Conservation (phyloP, 2,797 vertebrate species). For the Rhadinocentrus ornatus region DNA sequence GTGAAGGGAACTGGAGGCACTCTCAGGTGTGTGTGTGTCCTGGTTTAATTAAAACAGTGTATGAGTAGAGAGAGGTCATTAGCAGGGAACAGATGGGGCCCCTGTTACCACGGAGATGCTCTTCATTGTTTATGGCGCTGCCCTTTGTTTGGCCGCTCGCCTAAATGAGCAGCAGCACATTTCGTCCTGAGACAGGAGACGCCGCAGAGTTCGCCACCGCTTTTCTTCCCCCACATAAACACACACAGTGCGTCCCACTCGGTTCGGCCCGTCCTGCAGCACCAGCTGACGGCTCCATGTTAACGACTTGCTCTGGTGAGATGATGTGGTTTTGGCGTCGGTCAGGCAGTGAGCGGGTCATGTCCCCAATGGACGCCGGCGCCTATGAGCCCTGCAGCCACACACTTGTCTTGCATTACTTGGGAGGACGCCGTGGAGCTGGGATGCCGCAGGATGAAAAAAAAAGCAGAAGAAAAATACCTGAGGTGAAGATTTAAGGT, state of each 20-base stretch:
- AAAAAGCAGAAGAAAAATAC: slow-evolving; percentile 35
- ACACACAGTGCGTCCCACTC: not conserved
- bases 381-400: slow-evolving; percentile 31
- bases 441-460: slow-evolving; percentile 23
- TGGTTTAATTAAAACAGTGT: slow-evolving; percentile 76
- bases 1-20: not conserved
- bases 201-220: slow-evolving; percentile 9
- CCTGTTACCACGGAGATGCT: slow-evolving; percentile 60
- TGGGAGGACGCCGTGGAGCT: slow-evolving; percentile 1
- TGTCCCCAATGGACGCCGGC: not conserved
- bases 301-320: slow-evolving; percentile 31
- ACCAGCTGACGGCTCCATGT: slow-evolving; percentile 12
- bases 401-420: slow-evolving; percentile 4
- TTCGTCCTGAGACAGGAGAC: slow-evolving; percentile 1
- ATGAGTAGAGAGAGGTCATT: slow-evolving; percentile 76
- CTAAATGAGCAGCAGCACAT: slow-evolving; percentile 37
- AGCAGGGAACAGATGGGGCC: slow-evolving; percentile 80
- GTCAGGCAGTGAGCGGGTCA: slow-evolving; percentile 15
- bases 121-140: slow-evolving; percentile 64
- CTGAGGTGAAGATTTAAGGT: slow-evolving; percentile 57
- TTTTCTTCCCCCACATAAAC: slow-evolving; percentile 1
- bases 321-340: slow-evolving; percentile 34
- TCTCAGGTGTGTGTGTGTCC: slow-evolving; percentile 34
- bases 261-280: not conserved
- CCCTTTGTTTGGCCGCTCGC: slow-evolving; percentile 54